Conservation (phyloP, 2,888 invertebrate genomes). For the Hypselothyrea guttata region DNA sequence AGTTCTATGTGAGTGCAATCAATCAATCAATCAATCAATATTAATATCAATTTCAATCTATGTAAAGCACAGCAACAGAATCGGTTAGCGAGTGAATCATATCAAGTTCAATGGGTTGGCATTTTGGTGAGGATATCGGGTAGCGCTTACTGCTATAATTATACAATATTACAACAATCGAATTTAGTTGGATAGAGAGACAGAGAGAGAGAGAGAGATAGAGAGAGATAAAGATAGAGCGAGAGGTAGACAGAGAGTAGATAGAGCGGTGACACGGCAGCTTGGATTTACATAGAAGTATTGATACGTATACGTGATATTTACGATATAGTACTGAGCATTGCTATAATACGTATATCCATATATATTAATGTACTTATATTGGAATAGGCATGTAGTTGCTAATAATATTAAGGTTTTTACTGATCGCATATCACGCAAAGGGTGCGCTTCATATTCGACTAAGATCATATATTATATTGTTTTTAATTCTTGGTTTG, state of each 20-base stretch:
- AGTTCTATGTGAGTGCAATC: slow-evolving; percentile 45
- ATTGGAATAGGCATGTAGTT: slow-evolving; percentile 49
- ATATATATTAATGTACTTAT: slow-evolving; percentile 50
- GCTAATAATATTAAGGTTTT: slow-evolving; percentile 36
- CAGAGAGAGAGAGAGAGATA: slow-evolving; percentile 31
- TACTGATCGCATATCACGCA: slow-evolving; percentile 72
- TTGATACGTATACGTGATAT: slow-evolving; percentile 70
- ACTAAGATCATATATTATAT: slow-evolving; percentile 32
- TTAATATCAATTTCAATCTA: slow-evolving; percentile 50
- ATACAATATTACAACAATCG: slow-evolving; percentile 26
- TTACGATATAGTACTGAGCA: slow-evolving; percentile 70
- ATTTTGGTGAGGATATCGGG: slow-evolving; percentile 38
- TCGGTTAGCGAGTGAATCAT: slow-evolving; percentile 49
- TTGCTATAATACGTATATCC: slow-evolving; percentile 58
- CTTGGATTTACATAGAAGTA: slow-evolving; percentile 59
- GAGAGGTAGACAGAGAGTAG: slow-evolving; percentile 49
- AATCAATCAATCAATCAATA: slow-evolving; percentile 36
- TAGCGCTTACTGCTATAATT: slow-evolving; percentile 46
- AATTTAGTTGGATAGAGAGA: slow-evolving; percentile 22
- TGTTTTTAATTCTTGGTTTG: slow-evolving; percentile 27
- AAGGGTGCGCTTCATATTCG: slow-evolving; percentile 61
- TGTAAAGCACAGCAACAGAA: slow-evolving; percentile 61
- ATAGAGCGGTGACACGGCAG: slow-evolving; percentile 71
- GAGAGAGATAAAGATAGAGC: slow-evolving; percentile 41
- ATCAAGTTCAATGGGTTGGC: slow-evolving; percentile 48